phyloP scores from a whole-genome alignment of 2,113 vertebrate species.

The Zeus faber region DNA sequence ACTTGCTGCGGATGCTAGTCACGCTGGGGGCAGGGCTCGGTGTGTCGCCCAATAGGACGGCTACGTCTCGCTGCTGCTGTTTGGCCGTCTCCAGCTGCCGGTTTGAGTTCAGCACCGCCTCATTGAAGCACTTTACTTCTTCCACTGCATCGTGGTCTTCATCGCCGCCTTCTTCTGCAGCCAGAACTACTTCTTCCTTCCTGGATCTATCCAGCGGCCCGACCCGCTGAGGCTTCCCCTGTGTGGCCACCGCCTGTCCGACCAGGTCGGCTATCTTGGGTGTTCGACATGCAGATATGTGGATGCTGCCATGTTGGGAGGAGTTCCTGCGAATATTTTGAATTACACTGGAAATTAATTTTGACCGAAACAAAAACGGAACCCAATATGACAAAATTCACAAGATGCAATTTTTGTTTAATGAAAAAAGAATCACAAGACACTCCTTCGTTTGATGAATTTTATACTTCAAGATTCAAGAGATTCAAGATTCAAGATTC shows the following conservation, averaged over 20 bases:
- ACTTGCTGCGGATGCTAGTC: slow-evolving; percentile 93
- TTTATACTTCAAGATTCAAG: too few relatives aligned
- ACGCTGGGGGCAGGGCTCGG: slow-evolving; percentile 89
- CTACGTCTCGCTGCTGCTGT: slow-evolving; percentile 56
- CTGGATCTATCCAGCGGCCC: slow-evolving; percentile 20
- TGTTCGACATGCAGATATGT: slow-evolving; percentile 80
- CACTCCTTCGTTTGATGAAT: too few relatives aligned
- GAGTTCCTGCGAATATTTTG: slow-evolving; percentile 71
- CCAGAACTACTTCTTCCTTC: slow-evolving; percentile 54
- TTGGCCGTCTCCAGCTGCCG: slow-evolving; percentile 53
- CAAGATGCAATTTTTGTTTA: too few relatives aligned
- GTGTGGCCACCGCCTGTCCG: slow-evolving; percentile 61
- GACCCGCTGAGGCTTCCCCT: slow-evolving; percentile 35
- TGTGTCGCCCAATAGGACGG: slow-evolving; percentile 83
- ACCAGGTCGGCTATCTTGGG: slow-evolving; percentile 81
- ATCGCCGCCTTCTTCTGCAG: slow-evolving; percentile 51
- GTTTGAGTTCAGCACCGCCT: slow-evolving; percentile 60
- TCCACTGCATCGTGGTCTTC: slow-evolving; percentile 61
- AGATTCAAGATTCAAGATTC: too few relatives aligned
- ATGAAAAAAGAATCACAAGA: too few relatives aligned
- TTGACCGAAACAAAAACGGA: too few relatives aligned
- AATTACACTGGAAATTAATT: not conserved
- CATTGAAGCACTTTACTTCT: slow-evolving; percentile 73
- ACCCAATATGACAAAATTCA: too few relatives aligned
- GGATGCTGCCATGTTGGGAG: slow-evolving; percentile 80